Evolutionary conservation across 2,113 vertebrate species (phyloP).

Genomic region (Lepidothrix coronata): DNA sequence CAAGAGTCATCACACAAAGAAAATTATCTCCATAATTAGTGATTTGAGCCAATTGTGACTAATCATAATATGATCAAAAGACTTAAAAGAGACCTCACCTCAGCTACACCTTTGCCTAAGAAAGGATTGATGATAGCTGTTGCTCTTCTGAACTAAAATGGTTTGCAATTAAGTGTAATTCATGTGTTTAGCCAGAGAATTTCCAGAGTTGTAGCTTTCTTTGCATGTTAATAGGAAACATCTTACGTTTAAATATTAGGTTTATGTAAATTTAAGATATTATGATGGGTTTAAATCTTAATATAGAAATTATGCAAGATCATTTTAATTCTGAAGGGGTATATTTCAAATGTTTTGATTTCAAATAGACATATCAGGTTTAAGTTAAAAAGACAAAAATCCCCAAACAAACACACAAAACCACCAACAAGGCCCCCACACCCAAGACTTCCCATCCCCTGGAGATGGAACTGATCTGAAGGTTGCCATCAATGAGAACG

Average conservation of each 20-base stretch:
- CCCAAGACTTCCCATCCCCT: not conserved
- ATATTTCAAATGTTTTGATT: not conserved
- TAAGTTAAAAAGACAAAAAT: not conserved
- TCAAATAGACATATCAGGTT: not conserved
- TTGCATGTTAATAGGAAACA: not conserved
- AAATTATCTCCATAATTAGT: not conserved
- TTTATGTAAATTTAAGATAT: not conserved
- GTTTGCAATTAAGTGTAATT: not conserved
- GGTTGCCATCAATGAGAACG: not conserved
- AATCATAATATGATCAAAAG: not conserved
- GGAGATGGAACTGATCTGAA: not conserved
- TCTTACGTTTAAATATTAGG: not conserved
- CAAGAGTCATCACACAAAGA: not conserved
- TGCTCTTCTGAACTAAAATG: not conserved
- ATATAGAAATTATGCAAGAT: not conserved
- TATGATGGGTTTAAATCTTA: not conserved
- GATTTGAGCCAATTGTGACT: not conserved
- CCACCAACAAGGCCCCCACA: fast-evolving
- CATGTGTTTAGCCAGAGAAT: not conserved
- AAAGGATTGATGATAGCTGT: not conserved
- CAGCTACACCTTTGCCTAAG: not conserved
- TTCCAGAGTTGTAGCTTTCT: not conserved
- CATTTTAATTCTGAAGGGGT: not conserved
- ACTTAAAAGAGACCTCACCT: not conserved
- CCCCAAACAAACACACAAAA: not conserved